Percentiles rank a stretch among this genome's conserved stretches.
Conservation (phyloP, 30 jellyfish, hydroid and myxozoan genomes). For the Phacellophora camtschatica region DNA sequence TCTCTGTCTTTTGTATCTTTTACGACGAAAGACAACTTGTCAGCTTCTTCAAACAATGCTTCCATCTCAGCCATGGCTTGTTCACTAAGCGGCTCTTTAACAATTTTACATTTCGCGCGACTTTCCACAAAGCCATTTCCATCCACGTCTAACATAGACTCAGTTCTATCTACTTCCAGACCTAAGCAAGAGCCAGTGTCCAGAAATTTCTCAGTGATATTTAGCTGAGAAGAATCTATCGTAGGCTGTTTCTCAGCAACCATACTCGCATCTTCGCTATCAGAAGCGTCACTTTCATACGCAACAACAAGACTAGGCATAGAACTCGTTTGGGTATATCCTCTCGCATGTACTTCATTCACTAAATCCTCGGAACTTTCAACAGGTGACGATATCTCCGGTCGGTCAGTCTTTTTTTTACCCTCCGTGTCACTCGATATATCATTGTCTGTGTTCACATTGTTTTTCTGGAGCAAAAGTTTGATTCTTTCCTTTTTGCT, state of each 20-base stretch:
- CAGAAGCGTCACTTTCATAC: constrained; percentile 57
- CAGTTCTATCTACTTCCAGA: too few relatives aligned
- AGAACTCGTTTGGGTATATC: background rate
- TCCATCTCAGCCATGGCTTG: constrained; percentile 23
- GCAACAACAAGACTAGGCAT: constrained; percentile 36
- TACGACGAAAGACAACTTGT: background rate
- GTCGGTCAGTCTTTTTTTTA: too few relatives aligned
- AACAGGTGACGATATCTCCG: background rate
- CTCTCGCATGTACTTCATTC: background rate
- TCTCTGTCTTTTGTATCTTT: background rate
- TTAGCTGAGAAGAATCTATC: too few relatives aligned
- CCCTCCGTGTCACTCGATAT: background rate
- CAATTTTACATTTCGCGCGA: too few relatives aligned
- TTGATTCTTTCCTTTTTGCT: constrained; percentile 64
- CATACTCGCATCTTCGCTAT: background rate
- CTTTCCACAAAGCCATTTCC: too few relatives aligned
- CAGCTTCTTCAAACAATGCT: constrained; percentile 15
- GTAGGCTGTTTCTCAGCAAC: background rate
- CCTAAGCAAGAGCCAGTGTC: too few relatives aligned
- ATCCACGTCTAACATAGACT: too few relatives aligned
- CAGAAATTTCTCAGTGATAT: too few relatives aligned
- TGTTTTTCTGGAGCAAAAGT: constrained; percentile 35
- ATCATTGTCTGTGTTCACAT: background rate
- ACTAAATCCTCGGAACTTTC: background rate
- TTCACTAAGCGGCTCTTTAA: background rate